Percentiles rank a stretch among this genome's conserved stretches.
phyloP scores from a whole-genome alignment of 2,113 vertebrate genomes.

The Leucopsar rothschildi region DNA sequence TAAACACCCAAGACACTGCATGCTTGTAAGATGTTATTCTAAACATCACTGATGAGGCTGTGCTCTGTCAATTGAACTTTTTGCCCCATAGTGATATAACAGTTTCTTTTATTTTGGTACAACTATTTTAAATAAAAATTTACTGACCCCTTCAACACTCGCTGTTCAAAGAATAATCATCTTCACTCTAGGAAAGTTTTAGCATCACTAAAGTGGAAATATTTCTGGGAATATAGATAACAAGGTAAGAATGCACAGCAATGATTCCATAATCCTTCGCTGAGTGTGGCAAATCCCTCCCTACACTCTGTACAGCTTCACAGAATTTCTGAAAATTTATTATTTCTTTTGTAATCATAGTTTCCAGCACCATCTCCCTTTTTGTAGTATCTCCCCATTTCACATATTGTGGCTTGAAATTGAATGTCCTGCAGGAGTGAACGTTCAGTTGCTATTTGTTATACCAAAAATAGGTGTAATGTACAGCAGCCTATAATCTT shows the following conservation, averaged over 20 bases:
- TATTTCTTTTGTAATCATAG: not conserved
- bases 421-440: not conserved
- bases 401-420: rapidly evolving
- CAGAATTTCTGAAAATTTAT: not conserved
- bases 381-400: rapidly evolving
- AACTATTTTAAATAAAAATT: not conserved
- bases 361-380: not conserved
- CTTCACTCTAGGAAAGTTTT: not conserved
- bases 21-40: not conserved
- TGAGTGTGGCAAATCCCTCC: not conserved
- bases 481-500: not conserved
- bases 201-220: not conserved
- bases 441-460: not conserved
- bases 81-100: rapidly evolving
- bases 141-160: not conserved
- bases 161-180: not conserved
- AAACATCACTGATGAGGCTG: not conserved
- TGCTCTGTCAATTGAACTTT: not conserved
- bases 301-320: not conserved
- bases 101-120: not conserved
- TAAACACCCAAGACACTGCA: not conserved
- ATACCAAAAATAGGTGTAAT: rapidly evolving
- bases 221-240: not conserved
- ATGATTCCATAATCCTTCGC: not conserved
- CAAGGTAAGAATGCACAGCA: not conserved